Conservation (phyloP, 64 coral and sea anemone genomes). For the Montipora capricornis region DNA sequence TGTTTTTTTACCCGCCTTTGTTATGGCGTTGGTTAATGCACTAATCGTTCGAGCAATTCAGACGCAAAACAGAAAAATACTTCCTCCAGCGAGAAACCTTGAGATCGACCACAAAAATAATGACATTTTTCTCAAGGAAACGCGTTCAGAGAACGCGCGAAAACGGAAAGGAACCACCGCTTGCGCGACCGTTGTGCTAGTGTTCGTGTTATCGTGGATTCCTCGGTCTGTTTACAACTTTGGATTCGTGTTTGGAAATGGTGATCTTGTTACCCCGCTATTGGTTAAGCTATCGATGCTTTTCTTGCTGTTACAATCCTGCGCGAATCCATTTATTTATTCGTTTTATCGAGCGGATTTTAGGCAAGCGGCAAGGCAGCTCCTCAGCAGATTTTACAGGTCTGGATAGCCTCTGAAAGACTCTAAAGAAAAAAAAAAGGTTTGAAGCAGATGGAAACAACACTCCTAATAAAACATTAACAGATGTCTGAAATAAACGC, state of each 20-base stretch:
- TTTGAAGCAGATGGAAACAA: too few species aligned
- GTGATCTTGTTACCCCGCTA: slow-evolving; percentile 32
- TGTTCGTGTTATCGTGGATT: slow-evolving; percentile 54
- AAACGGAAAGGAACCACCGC: slow-evolving; percentile 34
- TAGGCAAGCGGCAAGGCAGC: slow-evolving; percentile 17
- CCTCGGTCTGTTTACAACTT: slow-evolving; percentile 56
- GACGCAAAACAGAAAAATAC: neutral
- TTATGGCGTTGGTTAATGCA: slow-evolving; percentile 5
- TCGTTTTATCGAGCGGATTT: slow-evolving; percentile 83
- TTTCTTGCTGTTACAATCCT: slow-evolving; percentile 79
- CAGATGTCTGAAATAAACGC: too few species aligned
- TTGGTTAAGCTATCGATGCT: slow-evolving; percentile 63
- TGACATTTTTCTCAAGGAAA: neutral
- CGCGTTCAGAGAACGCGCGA: neutral
- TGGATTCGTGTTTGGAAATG: slow-evolving; percentile 9
- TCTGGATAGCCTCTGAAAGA: too few species aligned
- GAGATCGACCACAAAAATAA: neutral
- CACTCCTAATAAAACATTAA: too few species aligned
- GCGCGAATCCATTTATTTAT: slow-evolving; percentile 72
- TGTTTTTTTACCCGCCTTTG: slow-evolving; percentile 7
- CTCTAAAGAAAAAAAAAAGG: too few species aligned
- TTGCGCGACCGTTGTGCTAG: slow-evolving; percentile 26
- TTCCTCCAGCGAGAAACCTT: neutral
- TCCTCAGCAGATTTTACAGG: too few species aligned
- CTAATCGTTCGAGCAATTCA: slow-evolving; percentile 24